These are phyloP conservation scores for Somateria mollissima DNA, from an alignment of 2,797 vertebrate genomes.

Conservation along the genomic window DNA sequence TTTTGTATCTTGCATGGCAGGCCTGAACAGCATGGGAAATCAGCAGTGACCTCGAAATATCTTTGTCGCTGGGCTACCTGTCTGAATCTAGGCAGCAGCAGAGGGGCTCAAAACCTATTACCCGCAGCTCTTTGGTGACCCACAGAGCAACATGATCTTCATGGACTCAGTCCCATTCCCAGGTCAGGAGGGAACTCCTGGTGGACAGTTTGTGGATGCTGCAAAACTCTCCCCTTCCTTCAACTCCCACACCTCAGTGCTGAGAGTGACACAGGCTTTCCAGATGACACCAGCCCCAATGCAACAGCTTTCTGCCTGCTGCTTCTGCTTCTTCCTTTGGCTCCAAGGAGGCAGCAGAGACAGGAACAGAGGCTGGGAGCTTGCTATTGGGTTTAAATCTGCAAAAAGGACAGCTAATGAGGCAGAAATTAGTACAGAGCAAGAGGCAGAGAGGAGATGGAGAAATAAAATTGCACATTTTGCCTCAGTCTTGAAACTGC, in stretches of 20 bases:
- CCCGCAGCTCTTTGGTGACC: background rate
- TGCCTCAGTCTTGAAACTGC: background rate
- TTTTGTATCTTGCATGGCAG: background rate
- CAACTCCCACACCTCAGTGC: background rate
- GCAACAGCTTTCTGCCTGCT: background rate
- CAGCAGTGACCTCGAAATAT: background rate
- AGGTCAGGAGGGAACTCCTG: background rate
- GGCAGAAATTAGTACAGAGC: background rate
- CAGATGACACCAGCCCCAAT: background rate
- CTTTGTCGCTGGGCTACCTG: background rate
- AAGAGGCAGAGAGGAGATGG: background rate
- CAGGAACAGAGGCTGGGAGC: background rate
- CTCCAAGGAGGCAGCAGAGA: background rate
- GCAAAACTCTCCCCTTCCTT: background rate
- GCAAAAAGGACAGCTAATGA: slow-evolving; percentile 2
- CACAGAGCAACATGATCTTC: background rate
- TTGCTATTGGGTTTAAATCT: background rate
- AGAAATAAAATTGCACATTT: background rate
- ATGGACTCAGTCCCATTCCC: background rate
- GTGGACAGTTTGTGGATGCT: background rate
- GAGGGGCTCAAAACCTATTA: background rate
- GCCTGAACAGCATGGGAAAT: background rate
- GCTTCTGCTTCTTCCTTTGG: background rate
- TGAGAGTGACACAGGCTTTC: background rate
- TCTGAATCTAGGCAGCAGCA: background rate